A percentile compares a stretch with the other conserved stretches of the same genome.
Conservation (phyloP, 23 tunicate species). For the Trididemnum miniatum region DNA sequence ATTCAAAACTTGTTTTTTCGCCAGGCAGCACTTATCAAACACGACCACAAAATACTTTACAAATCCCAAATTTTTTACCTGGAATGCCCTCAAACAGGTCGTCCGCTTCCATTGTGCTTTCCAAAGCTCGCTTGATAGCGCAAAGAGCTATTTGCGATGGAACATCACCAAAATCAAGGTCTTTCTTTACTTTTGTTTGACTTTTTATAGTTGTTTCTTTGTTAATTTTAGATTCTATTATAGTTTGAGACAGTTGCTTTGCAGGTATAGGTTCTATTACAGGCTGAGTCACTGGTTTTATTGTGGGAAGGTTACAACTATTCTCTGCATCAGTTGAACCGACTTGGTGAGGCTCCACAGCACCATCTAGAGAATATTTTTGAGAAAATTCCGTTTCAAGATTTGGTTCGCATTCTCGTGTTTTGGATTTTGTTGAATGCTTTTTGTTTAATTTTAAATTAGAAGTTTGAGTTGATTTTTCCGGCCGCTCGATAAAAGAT, state of each 20-base stretch:
- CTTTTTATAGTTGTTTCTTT: too few relatives aligned
- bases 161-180: not conserved
- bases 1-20: too few relatives aligned
- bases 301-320: not conserved
- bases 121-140: not conserved
- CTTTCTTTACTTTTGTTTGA: not conserved
- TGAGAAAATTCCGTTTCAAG: not conserved
- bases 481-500: conserved; percentile 1
- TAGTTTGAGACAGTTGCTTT: not conserved
- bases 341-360: not conserved
- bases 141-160: not conserved
- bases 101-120: not conserved
- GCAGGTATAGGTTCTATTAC: not conserved
- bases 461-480: conserved; percentile 8
- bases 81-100: not conserved
- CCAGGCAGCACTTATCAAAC: too few relatives aligned
- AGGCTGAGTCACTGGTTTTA: not conserved
- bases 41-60: too few relatives aligned
- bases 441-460: not conserved
- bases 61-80: too few relatives aligned
- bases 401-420: not conserved
- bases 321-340: not conserved
- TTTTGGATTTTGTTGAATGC: not conserved
- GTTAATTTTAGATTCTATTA: not conserved
- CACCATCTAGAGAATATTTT: not conserved